Conservation (phyloP, 37 sponge, comb jelly and placozoan genomes). For the Aplysina aerophoba region DNA sequence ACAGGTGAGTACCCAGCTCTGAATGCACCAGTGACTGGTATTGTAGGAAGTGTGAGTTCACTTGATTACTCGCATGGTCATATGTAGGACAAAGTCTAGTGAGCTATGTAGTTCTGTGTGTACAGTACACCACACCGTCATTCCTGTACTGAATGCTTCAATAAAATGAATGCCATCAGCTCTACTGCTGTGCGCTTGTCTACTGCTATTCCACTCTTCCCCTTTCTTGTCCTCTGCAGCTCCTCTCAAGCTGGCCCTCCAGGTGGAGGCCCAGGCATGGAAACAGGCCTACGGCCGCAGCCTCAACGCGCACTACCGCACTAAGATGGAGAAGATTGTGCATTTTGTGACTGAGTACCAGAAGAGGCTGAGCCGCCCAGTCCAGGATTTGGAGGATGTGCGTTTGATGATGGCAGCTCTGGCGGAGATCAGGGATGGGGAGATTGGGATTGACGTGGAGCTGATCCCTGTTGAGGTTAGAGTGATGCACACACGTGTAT, state of each 20-base stretch:
- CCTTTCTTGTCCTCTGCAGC: conserved; percentile 30
- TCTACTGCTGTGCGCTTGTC: neutral
- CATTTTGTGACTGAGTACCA: conserved; percentile 63
- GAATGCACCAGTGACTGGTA: too few species aligned
- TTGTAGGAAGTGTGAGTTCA: too few species aligned
- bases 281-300: conserved; percentile 81
- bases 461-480: conserved; percentile 79
- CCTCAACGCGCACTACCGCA: conserved; percentile 65
- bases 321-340: conserved; percentile 80
- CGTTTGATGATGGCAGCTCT: conserved; percentile 83
- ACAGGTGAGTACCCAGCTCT: too few species aligned
- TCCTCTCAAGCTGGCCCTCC: conserved; percentile 87
- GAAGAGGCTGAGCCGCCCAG: conserved; percentile 72
- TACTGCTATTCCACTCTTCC: neutral
- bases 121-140: too few species aligned
- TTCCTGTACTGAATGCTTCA: too few species aligned
- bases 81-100: too few species aligned
- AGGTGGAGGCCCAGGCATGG: conserved; percentile 95
- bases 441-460: conserved; percentile 91
- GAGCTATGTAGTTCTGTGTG: too few species aligned
- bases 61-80: too few species aligned
- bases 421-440: conserved; percentile 75
- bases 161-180: too few species aligned
- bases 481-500: neutral
- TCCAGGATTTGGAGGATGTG: conserved; percentile 93